Base-by-base conservation (phyloP, 2,888 invertebrate genomes). In the Nemoura dubitans region DNA sequence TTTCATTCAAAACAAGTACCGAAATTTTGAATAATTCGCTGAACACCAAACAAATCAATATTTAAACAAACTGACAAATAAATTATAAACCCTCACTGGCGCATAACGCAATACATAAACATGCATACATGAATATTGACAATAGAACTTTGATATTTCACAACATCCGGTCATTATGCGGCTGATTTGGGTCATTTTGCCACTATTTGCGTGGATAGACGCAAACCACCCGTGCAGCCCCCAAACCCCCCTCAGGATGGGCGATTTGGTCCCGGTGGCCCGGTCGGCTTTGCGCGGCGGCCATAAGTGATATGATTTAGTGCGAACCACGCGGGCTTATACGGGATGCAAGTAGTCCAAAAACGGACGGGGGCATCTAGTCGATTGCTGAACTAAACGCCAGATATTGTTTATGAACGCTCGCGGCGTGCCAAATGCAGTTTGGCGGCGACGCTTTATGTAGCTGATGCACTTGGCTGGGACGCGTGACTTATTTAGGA, bases 111-210 rank as follows among this genome's bases (percentile, higher is more conserved):
- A 59, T 59, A 76, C 76, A 78, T 78, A 78, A 78, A 78, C 78
- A 78, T 78, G 78, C 26, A 78, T 27, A 78, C 78, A 78, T 78
- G 78, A 78, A 78, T 78, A 28, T 78, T 78, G 78, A 28, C 78
- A 78, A 27, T 78, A n/a, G 28, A 27, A 26, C 26, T 28, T 78
- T 78, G 27, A 28, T 27, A 27, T 78, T 78, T 28, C 78, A 14
- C 28, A 26, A 27, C 78, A 27, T 28, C 78, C 28, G 26, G 27
- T 26, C 27, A 81, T 81, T 81, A 29, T 81, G 81, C 30, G 81
- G 81, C 28, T 30, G 81, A 81, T 81, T 81, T 30, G 81, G 81
- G 30, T 81, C 81, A 81, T 81, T 81, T 81, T 81, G 81, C 28
- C 30, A n/a, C 29, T 81, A 81, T 81, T 81, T 30, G 81, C 30